Evolutionary conservation across 2,888 invertebrate species (phyloP).

Genomic region (Sinelater perroti): DNA sequence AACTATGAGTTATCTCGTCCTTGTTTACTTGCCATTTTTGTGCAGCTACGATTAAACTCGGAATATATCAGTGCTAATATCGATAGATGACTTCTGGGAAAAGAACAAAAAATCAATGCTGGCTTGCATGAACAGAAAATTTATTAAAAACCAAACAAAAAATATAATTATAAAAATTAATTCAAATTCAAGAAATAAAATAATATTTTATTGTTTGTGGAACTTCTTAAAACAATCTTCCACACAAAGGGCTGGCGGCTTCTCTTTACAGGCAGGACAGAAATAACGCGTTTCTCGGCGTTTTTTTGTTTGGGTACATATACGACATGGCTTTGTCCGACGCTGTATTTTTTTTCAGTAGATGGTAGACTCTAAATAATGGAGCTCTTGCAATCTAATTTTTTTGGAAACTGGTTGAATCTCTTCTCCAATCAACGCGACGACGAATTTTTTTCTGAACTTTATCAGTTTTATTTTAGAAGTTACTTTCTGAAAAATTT

Average conservation of each 20-base stretch:
- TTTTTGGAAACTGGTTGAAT: conserved; percentile 14
- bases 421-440: conserved; percentile 38
- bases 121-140: too few relatives aligned
- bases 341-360: conserved; percentile 42
- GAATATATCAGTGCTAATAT: too few relatives aligned
- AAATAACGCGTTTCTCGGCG: conserved; percentile 44
- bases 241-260: conserved; percentile 43
- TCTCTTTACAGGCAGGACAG: conserved; percentile 41
- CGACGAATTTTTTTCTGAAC: conserved; percentile 41
- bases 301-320: conserved; percentile 38
- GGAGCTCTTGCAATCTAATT: neutral
- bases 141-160: too few relatives aligned
- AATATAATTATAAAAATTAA: too few relatives aligned
- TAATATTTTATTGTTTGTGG: conserved; percentile 43
- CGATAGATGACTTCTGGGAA: too few relatives aligned
- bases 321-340: conserved; percentile 38
- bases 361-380: neutral
- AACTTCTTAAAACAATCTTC: conserved; percentile 45
- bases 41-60: too few relatives aligned
- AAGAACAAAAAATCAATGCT: too few relatives aligned
- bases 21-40: too few relatives aligned
- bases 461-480: conserved; percentile 42
- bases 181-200: too few relatives aligned
- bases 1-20: too few relatives aligned
- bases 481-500: conserved; percentile 30